Evolutionary conservation across 2,113 vertebrate species (phyloP).

Genomic region (Nannospalax galili): DNA sequence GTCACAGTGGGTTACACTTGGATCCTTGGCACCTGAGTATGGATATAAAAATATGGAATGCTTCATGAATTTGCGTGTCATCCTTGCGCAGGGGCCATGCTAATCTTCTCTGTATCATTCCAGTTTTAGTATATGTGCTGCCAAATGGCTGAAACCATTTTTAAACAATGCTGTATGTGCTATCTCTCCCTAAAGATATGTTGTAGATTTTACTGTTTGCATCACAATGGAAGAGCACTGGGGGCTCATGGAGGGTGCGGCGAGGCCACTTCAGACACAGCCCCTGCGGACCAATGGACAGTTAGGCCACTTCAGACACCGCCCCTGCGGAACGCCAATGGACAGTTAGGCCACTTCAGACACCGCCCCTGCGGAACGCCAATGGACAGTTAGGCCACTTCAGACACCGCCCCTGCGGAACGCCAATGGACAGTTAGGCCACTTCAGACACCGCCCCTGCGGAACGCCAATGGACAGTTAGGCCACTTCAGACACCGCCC

Average conservation of each 20-base stretch:
- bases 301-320: accelerated
- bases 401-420: too few species aligned
- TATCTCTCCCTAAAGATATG: background rate
- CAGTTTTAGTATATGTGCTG: too few species aligned
- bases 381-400: accelerated
- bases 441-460: accelerated
- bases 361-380: accelerated
- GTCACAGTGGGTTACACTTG: too few species aligned
- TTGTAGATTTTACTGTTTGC: background rate
- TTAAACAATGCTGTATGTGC: background rate
- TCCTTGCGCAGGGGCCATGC: too few species aligned
- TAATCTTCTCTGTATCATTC: too few species aligned
- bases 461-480: accelerated
- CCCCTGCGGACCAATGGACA: too few species aligned
- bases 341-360: accelerated
- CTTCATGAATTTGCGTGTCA: too few species aligned
- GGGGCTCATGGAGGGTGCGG: background rate
- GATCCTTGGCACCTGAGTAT: too few species aligned
- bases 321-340: accelerated
- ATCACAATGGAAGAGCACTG: background rate
- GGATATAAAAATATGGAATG: too few species aligned
- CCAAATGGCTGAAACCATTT: background rate
- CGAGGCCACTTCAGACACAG: background rate
- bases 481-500: accelerated
- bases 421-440: accelerated